phyloP scores from a whole-genome alignment of 2,797 vertebrate genomes.

The Galago senegalensis region DNA sequence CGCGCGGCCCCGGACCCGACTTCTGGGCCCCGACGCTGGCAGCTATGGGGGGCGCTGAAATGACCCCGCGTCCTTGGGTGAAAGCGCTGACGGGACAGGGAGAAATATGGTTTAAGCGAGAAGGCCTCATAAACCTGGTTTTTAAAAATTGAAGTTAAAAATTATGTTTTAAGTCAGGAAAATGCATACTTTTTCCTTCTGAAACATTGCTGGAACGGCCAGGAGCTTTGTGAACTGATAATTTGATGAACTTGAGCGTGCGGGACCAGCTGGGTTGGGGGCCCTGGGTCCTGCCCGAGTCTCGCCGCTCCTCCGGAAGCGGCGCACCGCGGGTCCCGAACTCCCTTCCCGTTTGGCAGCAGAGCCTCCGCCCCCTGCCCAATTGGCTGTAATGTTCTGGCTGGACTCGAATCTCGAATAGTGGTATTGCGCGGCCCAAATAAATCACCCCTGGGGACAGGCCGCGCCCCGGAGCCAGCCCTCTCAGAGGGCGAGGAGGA shows the following conservation, averaged over 20 bases:
- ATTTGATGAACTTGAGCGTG: not conserved
- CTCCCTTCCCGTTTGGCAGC: not conserved
- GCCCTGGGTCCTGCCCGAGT: not conserved
- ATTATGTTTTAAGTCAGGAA: constrained; percentile 7
- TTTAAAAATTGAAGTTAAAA: not conserved
- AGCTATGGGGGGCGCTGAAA: not conserved
- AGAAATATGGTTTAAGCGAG: not conserved
- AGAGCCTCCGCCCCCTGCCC: constrained; percentile 47
- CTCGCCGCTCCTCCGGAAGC: not conserved
- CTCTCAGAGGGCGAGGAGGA: not conserved
- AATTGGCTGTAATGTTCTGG: not conserved
- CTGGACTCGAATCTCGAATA: constrained; percentile 13
- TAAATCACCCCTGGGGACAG: constrained; percentile 16
- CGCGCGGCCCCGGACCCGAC: not conserved
- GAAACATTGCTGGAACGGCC: not conserved
- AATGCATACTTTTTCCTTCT: not conserved
- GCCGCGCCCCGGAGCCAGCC: constrained; percentile 33
- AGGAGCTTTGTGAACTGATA: not conserved
- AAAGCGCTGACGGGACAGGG: not conserved
- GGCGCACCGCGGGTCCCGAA: not conserved
- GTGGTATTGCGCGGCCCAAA: constrained; percentile 26
- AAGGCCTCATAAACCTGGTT: constrained; percentile 18
- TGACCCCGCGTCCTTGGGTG: not conserved
- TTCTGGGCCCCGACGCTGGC: not conserved
- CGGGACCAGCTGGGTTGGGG: not conserved